phyloP scores from a whole-genome alignment of 2,113 vertebrate genomes.

The Hemiprocne comata region DNA sequence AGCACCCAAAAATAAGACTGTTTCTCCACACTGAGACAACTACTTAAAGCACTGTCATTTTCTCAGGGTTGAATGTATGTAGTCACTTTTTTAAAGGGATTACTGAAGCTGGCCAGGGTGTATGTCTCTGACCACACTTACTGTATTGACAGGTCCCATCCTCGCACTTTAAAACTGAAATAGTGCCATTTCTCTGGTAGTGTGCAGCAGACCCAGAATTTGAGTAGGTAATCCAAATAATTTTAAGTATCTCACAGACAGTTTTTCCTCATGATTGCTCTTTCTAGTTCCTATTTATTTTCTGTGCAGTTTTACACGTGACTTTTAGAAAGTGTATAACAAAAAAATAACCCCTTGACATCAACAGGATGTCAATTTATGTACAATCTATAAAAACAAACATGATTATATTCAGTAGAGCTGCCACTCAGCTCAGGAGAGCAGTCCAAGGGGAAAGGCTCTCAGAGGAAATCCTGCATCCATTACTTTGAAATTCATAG shows the following conservation, averaged over 20 bases:
- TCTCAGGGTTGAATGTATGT: background rate
- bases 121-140: background rate
- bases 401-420: background rate
- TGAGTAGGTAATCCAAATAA: background rate
- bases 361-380: background rate
- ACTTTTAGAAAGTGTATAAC: background rate
- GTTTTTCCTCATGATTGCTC: background rate
- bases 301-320: background rate
- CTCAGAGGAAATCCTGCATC: background rate
- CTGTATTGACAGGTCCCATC: background rate
- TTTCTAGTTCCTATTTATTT: background rate
- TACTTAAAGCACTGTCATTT: background rate
- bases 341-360: background rate
- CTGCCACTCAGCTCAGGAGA: rapidly evolving
- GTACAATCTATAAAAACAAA: background rate
- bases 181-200: background rate
- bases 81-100: background rate
- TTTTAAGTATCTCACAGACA: background rate
- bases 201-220: background rate
- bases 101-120: background rate
- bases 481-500: background rate
- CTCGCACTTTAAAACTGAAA: background rate
- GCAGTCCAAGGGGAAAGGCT: background rate
- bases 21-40: background rate
- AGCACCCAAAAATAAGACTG: background rate